phyloP scores from a whole-genome alignment of 2,113 vertebrate species.

The human region DNA sequence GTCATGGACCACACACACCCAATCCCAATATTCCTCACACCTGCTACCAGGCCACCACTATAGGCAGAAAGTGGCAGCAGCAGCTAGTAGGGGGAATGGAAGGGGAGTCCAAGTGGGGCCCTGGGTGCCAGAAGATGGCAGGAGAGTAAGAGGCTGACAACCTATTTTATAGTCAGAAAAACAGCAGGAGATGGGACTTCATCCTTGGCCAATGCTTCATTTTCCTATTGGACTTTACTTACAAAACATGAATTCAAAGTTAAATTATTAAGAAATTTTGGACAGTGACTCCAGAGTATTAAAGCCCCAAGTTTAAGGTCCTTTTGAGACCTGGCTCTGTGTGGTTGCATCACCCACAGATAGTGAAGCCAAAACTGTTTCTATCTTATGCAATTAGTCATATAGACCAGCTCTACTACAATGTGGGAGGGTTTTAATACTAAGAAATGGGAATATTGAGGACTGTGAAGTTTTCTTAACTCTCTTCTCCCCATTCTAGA shows the following conservation, averaged over 20 bases:
- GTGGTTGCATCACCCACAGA: background rate
- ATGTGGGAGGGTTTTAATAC: background rate
- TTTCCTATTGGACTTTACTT: background rate
- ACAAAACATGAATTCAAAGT: background rate
- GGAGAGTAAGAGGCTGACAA: background rate
- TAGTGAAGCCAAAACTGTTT: background rate
- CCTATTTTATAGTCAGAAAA: background rate
- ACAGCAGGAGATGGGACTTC: background rate
- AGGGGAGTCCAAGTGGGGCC: background rate
- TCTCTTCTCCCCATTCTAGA: background rate
- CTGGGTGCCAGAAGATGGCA: background rate
- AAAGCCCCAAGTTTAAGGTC: background rate
- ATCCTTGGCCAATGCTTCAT: background rate
- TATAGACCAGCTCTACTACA: no score
- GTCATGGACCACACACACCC: background rate
- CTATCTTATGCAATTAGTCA: background rate
- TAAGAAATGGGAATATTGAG: background rate
- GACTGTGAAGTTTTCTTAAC: background rate
- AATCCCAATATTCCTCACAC: background rate
- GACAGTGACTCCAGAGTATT: background rate
- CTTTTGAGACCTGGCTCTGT: background rate
- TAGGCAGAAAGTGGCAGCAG: background rate
- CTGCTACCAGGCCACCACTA: background rate
- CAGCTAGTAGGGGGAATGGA: background rate
- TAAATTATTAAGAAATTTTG: background rate